Evolutionary conservation across 2,113 vertebrate genomes (phyloP), one percentile per base, ranked within the genome.

Genomic region (Hylia prasina): DNA sequence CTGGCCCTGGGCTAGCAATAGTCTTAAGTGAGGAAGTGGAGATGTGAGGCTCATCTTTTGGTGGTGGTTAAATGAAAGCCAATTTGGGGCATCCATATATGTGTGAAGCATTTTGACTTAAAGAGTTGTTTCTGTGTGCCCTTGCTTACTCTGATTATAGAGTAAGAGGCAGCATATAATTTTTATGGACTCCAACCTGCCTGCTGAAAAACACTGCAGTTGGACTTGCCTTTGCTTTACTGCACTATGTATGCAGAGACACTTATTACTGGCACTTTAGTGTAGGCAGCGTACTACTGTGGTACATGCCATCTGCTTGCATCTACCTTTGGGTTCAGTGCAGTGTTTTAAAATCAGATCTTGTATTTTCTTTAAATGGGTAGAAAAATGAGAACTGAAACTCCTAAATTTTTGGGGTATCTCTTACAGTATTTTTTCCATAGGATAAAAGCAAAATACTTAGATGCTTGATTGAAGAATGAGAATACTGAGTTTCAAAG

Each of bases 61-160:
- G 5, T 86, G 45, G 13, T 37, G 24, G 11, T 51, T 60, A 56
- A 72, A 37, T 24, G 2, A 56, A 24, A 78, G 9, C 14, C 0
- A 76, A 3, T 51, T 70, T 35, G 61, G 12, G 4, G 15, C 0
- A 0, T 30, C 44, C 37, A 1, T 78, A 25, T 58, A 58, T 78
- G 15, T 73, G 15, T 30, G 31, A 75, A 87, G 20, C 35, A 9
- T 78, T 91, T 95, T 78, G 19, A 33, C 22, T 57, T 48, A 39
- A 42, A 63, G 47, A 51, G 30, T 44, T 85, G 25, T 64, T 27
- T 20, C 53, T 86, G 4, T 22, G 10, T 82, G 47, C 25, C 11
- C 22, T 64, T 77, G 44, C 31, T 76, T 86, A 50, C 8, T 60
- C 27, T 54, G 20, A 15, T 88, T 77, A 17, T 6, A 68, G 40